These are phyloP conservation scores for Brienomyrus brachyistius DNA, from an alignment of 2,113 vertebrate genomes.

Conservation along the genomic window DNA sequence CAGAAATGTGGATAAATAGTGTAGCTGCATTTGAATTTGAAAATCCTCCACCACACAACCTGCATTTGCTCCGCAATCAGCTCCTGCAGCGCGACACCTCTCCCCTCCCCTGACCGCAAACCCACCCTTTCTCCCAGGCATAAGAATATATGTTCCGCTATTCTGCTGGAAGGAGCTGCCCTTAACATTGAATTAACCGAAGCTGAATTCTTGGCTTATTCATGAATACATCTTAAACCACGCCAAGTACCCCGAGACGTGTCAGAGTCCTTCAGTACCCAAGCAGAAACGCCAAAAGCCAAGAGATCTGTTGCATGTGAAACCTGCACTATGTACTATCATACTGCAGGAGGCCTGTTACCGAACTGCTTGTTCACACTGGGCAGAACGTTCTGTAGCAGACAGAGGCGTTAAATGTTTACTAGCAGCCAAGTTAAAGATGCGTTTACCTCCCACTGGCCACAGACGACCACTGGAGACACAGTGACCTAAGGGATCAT, in stretches of 20 bases:
- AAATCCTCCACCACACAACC: neutral
- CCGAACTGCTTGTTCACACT: neutral
- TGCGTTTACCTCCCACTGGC: neutral
- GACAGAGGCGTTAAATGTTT: neutral
- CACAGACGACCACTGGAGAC: neutral
- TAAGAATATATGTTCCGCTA: neutral
- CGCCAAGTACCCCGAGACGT: neutral
- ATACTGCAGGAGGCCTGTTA: neutral
- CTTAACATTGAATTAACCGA: neutral
- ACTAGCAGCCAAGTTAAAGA: neutral
- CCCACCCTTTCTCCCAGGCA: neutral
- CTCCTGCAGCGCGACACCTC: neutral
- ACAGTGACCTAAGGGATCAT: neutral
- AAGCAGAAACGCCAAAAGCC: neutral
- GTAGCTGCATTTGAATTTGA: neutral
- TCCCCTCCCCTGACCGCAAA: neutral
- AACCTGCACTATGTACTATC: neutral
- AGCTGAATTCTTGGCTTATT: neutral
- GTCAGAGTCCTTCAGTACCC: neutral
- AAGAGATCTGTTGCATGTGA: neutral
- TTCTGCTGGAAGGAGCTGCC: neutral
- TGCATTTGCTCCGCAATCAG: neutral
- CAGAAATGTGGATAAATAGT: neutral
- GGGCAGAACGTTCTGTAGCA: neutral
- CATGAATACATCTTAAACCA: neutral